These are phyloP conservation scores for Bradypodion ventrale DNA, from an alignment of 2,797 vertebrate species.

Conservation along the genomic window DNA sequence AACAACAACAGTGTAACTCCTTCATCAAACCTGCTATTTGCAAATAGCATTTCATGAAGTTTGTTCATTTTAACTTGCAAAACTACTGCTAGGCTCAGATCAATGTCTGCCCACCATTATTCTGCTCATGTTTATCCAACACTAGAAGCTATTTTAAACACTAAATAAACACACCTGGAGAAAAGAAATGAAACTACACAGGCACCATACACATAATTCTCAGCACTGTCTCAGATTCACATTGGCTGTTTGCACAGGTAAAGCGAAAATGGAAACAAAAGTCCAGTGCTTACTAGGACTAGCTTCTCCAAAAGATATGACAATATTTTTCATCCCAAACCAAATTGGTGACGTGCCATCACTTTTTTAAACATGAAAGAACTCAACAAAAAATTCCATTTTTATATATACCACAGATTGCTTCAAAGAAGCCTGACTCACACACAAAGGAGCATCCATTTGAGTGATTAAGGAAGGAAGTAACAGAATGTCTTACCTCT, in stretches of 20 bases:
- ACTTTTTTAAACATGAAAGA: not conserved
- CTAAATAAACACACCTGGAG: not conserved
- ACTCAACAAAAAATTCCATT: not conserved
- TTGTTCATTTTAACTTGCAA: not conserved
- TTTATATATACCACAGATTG: not conserved
- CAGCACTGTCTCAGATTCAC: not conserved
- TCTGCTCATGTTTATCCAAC: slow-evolving; percentile 4
- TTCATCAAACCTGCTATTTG: not conserved
- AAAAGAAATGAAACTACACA: not conserved
- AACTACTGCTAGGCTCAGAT: not conserved
- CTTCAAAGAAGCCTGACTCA: not conserved
- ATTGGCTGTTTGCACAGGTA: not conserved
- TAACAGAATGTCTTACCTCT: slow-evolving; percentile 82
- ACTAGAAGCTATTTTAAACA: slow-evolving; percentile 7
- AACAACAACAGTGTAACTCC: not conserved
- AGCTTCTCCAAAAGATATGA: not conserved
- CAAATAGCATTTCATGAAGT: not conserved
- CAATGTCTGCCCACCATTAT: not conserved
- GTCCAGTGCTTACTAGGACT: not conserved
- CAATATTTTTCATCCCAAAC: not conserved
- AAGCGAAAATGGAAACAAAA: not conserved
- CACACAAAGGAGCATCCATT: not conserved
- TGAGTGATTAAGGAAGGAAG: not conserved
- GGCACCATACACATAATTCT: not conserved
- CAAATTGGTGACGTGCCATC: not conserved